Base-by-base conservation (phyloP, 2,113 vertebrate genomes). In the Typhlomys cinereus region DNA sequence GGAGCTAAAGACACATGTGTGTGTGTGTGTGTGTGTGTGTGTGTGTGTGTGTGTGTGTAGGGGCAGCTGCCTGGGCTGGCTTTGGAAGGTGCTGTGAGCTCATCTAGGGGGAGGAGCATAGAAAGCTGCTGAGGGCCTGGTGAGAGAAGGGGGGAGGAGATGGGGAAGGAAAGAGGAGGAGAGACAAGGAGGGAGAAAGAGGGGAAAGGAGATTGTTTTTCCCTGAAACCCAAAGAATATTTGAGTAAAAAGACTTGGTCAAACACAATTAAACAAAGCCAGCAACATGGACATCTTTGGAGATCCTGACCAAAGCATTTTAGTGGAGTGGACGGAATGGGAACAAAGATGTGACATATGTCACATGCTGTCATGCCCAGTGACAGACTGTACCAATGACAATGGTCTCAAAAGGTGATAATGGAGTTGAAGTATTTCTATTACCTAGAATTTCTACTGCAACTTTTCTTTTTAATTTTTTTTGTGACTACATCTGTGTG, bases 181-280 rank as follows among this genome's bases (percentile, higher is more conserved):
- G 14, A 31, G 1, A 7, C 1, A 27, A n/a, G 10, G 31, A 29
- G 12, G 11, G 4, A 12, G 1, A 0, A 2, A 27, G 50, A 11
- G 6, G 21, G 29, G 52, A 17, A 18, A 2, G 5, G 5, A 15
- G 54, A 14, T 57, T 34, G 7, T 66, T 83, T 62, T 44, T 36
- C 0, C 41, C 57, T 62, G 27, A 82, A 82, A 6, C 44, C 61
- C 31, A 66, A 39, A 82, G 44, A 54, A 62, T 29, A 1, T 70
- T 70, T 67, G 44, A 62, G 2, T 1, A 31, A 62, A 23, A 52
- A 70, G 76, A 54, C 62, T 18, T 31, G 4, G 62, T 7, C 62
- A 50, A 11, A 3, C 36, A 3, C 36, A 34, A 7, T 3, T 29
- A 7, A 4, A 57, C 1, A 2, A 18, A 50, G 39, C 57, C 52